Evolutionary conservation across 2,797 vertebrate genomes (phyloP), one percentile per base, ranked within the genome.

Genomic region (Heterohyrax brucei): DNA sequence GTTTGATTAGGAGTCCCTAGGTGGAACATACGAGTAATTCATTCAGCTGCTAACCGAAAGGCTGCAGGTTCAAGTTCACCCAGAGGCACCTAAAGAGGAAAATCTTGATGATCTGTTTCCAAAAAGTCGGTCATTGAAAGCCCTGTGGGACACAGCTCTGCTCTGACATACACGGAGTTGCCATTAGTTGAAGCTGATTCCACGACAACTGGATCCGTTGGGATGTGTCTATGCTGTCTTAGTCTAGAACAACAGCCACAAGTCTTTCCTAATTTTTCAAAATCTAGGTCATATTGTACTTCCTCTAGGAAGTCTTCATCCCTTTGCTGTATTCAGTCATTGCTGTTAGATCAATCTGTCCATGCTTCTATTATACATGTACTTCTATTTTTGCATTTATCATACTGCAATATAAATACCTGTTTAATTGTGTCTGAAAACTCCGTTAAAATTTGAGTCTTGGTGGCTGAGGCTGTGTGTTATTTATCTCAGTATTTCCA

Each of bases 351-450:
- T 81, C 7, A 53, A 5, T 91, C 64, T 83, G 26, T 24, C 82
- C 4, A 12, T 68, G 64, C 19, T 92, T 83, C 46, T 48, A 1
- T 77, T 48, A 66, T 10, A 2, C 16, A 70, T 80, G 94, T 91
- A 33, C 66, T 88, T 61, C 33, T 80, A 46, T 76, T 81, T 24
- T 91, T 93, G 18, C 24, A 66, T 48, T 68, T 26, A 59, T 92
- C 16, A 39, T 16, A 18, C 14, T 70, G 33, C 33, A 18, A 18
- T 70, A 33, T 70, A 70, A 75, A 33, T 75, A 76, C 70, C 28
- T 73, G 0, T 62, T 91, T 68, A 64, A 28, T 59, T 26, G 1
- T 33, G 46, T 88, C 46, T 89, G n/a, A 80, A 89, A 89, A 85
- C n/a, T 64, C n/a, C 26, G 39, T 24, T 30, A 8, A 44, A 53